Evolutionary conservation across 2,797 vertebrate species (phyloP).

Genomic region (Pangasius sanitwongsei): DNA sequence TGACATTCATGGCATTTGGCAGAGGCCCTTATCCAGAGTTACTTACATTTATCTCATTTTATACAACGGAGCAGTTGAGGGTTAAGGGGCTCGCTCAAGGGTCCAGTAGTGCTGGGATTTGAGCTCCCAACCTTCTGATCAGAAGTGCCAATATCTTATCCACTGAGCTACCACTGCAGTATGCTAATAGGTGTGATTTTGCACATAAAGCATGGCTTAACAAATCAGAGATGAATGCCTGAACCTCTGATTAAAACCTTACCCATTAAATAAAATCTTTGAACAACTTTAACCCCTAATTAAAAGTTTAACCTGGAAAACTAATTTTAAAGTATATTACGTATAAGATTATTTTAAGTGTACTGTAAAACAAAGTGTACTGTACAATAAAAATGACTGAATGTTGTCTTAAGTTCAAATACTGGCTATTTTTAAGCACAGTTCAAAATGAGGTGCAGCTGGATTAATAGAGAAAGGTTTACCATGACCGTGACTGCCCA

Average conservation of each 20-base stretch:
- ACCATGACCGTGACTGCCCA: neutral
- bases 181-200: neutral
- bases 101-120: too few relatives aligned
- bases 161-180: too few relatives aligned
- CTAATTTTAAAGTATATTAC: neutral
- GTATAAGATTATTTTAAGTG: neutral
- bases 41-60: neutral
- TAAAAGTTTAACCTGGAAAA: neutral
- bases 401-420: neutral
- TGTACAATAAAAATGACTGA: neutral
- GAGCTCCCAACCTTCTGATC: too few relatives aligned
- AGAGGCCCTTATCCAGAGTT: neutral
- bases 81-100: too few relatives aligned
- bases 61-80: neutral
- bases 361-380: neutral
- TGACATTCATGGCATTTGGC: neutral
- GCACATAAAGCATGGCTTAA: neutral
- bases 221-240: neutral
- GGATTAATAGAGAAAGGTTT: neutral
- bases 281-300: neutral
- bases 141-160: too few relatives aligned
- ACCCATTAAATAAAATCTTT: neutral
- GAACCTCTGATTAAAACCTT: too few relatives aligned
- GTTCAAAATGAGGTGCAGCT: neutral
- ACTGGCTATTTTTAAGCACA: neutral